phyloP scores from a whole-genome alignment of 2,113 vertebrate species.

The Nibea coibor region DNA sequence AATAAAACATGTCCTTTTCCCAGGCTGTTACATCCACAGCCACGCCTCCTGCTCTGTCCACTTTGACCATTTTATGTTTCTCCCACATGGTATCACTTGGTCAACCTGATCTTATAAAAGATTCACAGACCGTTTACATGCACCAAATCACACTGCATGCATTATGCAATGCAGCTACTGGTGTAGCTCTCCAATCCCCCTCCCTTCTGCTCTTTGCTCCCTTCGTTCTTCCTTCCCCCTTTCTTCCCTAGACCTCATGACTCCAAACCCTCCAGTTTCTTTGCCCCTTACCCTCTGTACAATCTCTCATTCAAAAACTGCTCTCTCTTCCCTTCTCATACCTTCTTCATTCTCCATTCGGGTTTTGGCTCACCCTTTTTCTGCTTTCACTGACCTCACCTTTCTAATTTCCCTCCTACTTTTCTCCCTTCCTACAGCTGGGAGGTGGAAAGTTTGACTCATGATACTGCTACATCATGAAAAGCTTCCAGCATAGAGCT shows the following conservation, averaged over 20 bases:
- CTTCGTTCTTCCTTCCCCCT: conserved; percentile 12
- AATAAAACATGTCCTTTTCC: conserved; percentile 58
- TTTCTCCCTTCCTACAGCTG: conserved; percentile 16
- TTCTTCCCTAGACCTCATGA: conserved; percentile 9
- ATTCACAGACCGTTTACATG: conserved; percentile 78
- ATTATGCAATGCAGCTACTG: conserved; percentile 69
- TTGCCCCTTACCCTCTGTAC: conserved; percentile 11
- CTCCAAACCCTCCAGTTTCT: conserved; percentile 19
- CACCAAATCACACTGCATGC: conserved; percentile 75
- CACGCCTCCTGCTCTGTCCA: conserved; percentile 43
- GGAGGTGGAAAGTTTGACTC: conserved; percentile 54
- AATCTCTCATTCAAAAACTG: conserved; percentile 19
- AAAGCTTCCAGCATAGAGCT: conserved; percentile 27
- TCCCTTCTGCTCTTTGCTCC: conserved; percentile 44
- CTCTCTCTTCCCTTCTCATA: not conserved
- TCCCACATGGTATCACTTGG: conserved; percentile 59
- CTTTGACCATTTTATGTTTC: conserved; percentile 55
- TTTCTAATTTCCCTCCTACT: not conserved
- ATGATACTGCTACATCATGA: conserved; percentile 47
- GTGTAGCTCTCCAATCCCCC: conserved; percentile 37
- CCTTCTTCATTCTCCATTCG: not conserved
- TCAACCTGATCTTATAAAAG: conserved; percentile 75
- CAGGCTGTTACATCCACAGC: conserved; percentile 25
- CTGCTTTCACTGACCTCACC: not conserved
- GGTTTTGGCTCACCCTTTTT: conserved; percentile 9